Evolutionary conservation across 2,888 invertebrate genomes (phyloP).

Genomic region (Lomographa bimaculata): DNA sequence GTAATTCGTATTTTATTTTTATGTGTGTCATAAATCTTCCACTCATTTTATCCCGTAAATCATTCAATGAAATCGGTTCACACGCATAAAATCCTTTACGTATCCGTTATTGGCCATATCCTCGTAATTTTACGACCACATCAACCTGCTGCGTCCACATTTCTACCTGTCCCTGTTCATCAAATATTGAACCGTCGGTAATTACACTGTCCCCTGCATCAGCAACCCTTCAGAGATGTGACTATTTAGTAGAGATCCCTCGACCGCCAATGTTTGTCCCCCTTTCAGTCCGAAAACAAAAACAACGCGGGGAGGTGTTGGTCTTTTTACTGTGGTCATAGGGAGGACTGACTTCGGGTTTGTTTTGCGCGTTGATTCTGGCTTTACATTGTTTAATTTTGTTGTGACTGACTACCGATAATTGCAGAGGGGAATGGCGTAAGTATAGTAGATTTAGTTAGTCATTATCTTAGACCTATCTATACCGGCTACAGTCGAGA

Average conservation of each 20-base stretch:
- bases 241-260: slow-evolving; percentile 35
- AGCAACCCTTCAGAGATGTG: slow-evolving; percentile 35
- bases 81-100: no score
- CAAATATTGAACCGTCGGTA: slow-evolving; percentile 37
- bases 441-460: no score
- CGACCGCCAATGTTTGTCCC: slow-evolving; percentile 23
- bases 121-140: slow-evolving; percentile 6
- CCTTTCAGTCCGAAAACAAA: slow-evolving; percentile 28
- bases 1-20: no score
- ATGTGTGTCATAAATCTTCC: no score
- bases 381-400: slow-evolving; percentile 27
- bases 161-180: slow-evolving; percentile 19
- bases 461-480: no score
- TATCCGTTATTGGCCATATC: slow-evolving; percentile 5
- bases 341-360: slow-evolving; percentile 20
- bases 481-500: no score
- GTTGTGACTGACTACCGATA: slow-evolving; percentile 12
- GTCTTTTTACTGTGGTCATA: slow-evolving; percentile 31
- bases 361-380: slow-evolving; percentile 19
- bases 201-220: slow-evolving; percentile 28
- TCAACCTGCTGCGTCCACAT: slow-evolving; percentile 5
- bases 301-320: slow-evolving; percentile 29
- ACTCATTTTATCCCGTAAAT: no score
- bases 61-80: slow-evolving; percentile 7
- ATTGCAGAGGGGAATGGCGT: not conserved